Evolutionary conservation across 2,797 vertebrate genomes (phyloP), one percentile per base, ranked within the genome.

Genomic region (Gallinago nigripennis): DNA sequence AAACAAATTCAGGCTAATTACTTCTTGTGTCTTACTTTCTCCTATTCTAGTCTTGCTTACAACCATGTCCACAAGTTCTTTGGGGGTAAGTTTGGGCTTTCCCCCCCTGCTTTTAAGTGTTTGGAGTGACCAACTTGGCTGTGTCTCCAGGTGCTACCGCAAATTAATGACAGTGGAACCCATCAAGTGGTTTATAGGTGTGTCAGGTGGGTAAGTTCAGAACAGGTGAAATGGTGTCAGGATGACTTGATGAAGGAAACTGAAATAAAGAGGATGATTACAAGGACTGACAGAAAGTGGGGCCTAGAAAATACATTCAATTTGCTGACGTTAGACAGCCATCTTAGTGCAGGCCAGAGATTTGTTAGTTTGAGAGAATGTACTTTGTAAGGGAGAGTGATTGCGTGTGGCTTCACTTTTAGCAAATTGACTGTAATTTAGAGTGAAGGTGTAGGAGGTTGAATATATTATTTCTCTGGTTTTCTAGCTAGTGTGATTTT

Each of bases 351-450:
- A 91, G 89, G 39, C 66, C 72, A 61, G 91, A 50, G 87, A 94
- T 86, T 94, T 65, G 66, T 95, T 96, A 91, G 76, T 69, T 90
- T 86, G 65, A 78, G 92, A 92, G 92, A 92, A 79, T 30, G n/a
- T 81, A 51, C 75, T 91, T 90, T 75, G 53, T 80, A 85, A 84
- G 48, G 80, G 51, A 88, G 75, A 80, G 53, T 16, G 50, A 63
- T 58, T 86, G 71, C 21, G 2, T 88, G 71, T 91, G 88, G 51
- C 71, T 95, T 93, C 5, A 11, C 75, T 95, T 92, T 64, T 92
- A 94, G 94, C 88, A 94, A 95, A 93, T 89, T 86, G 77, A 64
- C 80, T 75, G 71, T 87, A 90, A 95, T 92, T 94, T 89, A 85
- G 64, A 87, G 35, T 68, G 82, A 88, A 92, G 72, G 53, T 96